Evolutionary conservation across 1,140 invertebrate genomes (phyloP).

Genomic region (Akabosia matsudoensis): DNA sequence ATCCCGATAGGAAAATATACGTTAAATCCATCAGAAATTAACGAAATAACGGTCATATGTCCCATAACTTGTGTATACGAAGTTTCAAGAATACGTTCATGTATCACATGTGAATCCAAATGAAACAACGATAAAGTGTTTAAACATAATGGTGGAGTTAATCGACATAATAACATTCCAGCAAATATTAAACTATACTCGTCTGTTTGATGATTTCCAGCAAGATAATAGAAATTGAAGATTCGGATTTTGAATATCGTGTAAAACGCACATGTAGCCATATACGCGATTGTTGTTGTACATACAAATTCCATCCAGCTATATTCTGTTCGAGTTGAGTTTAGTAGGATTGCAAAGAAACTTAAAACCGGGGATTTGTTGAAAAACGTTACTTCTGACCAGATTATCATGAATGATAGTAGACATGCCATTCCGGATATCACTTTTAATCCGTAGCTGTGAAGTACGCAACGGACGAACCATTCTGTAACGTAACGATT

Average conservation of each 20-base stretch:
- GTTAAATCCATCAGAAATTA: constrained; percentile 97
- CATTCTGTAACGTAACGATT: constrained; percentile 67
- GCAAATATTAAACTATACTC: constrained; percentile 98
- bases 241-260: constrained; percentile 95
- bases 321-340: constrained; percentile 79
- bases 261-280: constrained; percentile 92
- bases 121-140: constrained; percentile 97
- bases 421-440: constrained; percentile 70
- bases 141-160: constrained; percentile 96
- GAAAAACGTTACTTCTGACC: constrained; percentile 99
- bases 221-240: constrained; percentile 94
- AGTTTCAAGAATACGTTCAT: constrained; percentile 74
- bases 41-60: constrained; percentile 96
- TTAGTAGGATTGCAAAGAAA: constrained; percentile 89
- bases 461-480: constrained; percentile 88
- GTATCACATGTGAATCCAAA: constrained; percentile 94
- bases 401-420: constrained; percentile 86
- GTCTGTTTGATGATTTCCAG: constrained; percentile 95
- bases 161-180: constrained; percentile 84
- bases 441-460: constrained; percentile 69
- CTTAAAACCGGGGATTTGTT: constrained; percentile 84
- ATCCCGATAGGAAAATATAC: constrained; percentile 98
- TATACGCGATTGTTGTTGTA: constrained; percentile 41
- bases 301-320: constrained; percentile 72
- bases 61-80: constrained; percentile 95